These are phyloP conservation scores for Porites lutea DNA, from an alignment of 64 coral and sea anemone genomes.

Conservation along the genomic window DNA sequence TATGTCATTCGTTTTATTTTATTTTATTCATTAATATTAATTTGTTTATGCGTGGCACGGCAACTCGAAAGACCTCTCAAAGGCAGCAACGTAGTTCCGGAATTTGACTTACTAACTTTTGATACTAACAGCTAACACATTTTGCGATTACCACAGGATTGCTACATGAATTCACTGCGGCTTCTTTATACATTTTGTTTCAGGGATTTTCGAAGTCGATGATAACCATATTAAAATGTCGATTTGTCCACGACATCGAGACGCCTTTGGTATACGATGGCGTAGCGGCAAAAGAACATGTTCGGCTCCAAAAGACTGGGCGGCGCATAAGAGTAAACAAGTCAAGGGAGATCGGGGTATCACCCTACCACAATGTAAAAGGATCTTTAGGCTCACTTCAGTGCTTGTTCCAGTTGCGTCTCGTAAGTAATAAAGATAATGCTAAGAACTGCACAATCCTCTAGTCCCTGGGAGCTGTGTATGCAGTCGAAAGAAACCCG, in stretches of 20 bases:
- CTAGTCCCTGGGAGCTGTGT: no score
- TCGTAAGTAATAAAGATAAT: constrained; percentile 1
- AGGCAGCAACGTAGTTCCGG: no score
- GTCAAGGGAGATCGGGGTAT: not conserved
- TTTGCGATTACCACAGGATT: no score
- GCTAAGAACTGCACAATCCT: no score
- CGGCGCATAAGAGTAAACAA: constrained; percentile 7
- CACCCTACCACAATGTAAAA: constrained; percentile 6
- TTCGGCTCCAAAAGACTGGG: not conserved
- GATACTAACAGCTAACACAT: no score
- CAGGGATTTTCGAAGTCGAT: constrained; percentile 18
- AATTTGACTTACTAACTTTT: no score
- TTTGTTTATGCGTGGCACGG: no score
- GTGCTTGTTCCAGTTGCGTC: not conserved
- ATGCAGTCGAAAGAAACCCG: no score
- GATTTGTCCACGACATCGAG: constrained; percentile 29
- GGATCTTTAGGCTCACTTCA: constrained; percentile 17
- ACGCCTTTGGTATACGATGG: constrained; percentile 19
- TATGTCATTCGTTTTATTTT: no score
- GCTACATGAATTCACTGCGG: no score
- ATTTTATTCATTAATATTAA: no score
- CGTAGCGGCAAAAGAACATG: constrained; percentile 14
- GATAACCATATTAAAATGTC: constrained; percentile 22
- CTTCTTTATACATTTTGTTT: constrained; percentile 1
- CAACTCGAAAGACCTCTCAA: no score